phyloP scores from a whole-genome alignment of 1,140 invertebrate genomes.

The Lerema accius region DNA sequence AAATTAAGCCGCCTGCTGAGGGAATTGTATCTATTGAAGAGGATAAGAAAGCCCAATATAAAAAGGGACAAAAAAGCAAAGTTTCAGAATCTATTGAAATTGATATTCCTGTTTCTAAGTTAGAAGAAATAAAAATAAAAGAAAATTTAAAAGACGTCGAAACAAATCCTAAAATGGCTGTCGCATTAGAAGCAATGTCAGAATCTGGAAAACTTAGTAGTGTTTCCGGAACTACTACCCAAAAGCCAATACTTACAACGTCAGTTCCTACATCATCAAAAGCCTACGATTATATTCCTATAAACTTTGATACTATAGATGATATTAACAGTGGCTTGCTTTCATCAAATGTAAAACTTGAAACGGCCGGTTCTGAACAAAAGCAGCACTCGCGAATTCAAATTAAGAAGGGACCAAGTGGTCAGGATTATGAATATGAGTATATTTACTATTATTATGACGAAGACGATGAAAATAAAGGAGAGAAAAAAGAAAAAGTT shows the following conservation, averaged over 20 bases:
- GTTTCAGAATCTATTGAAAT: constrained; percentile 73
- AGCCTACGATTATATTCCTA: constrained; percentile 75
- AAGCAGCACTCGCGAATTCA: constrained; percentile 87
- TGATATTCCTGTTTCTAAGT: constrained; percentile 75
- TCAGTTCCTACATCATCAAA: constrained; percentile 56
- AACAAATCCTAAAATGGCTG: constrained; percentile 74
- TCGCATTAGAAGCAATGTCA: constrained; percentile 77
- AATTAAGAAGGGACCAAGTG: constrained; percentile 94
- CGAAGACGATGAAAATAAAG: constrained; percentile 87
- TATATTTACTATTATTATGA: constrained; percentile 96
- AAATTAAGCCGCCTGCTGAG: constrained; percentile 63
- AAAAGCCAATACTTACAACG: constrained; percentile 78
- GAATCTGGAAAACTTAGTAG: constrained; percentile 75
- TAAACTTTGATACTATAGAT: constrained; percentile 78
- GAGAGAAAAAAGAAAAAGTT: constrained; percentile 67
- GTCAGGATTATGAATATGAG: constrained; percentile 95
- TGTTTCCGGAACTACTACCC: constrained; percentile 66
- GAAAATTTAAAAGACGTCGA: constrained; percentile 65
- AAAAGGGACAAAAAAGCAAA: constrained; percentile 72
- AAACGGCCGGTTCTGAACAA: constrained; percentile 79
- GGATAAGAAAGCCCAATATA: constrained; percentile 67
- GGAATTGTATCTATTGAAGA: constrained; percentile 78
- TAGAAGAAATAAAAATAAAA: constrained; percentile 77
- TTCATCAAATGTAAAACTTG: constrained; percentile 75
- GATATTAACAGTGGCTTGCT: constrained; percentile 78